These are phyloP conservation scores for Todiramphus chloris DNA, from an alignment of 2,113 vertebrate species.

Conservation along the genomic window DNA sequence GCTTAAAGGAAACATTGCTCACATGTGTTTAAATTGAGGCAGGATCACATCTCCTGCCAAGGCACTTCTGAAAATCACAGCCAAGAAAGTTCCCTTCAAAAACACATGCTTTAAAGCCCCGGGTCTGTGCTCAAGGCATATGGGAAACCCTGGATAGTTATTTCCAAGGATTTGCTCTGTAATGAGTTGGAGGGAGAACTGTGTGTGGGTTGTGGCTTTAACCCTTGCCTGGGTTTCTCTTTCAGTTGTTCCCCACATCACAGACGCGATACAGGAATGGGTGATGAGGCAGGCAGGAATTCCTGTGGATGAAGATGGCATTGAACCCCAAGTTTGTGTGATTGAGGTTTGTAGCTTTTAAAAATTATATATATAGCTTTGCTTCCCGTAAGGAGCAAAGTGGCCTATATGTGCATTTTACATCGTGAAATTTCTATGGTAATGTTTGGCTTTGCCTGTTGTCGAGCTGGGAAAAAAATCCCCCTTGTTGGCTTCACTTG, in stretches of 20 bases:
- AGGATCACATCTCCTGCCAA: conserved; percentile 10
- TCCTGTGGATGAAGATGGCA: conserved; percentile 89
- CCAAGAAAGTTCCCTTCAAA: background rate
- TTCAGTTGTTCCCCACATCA: conserved; percentile 96
- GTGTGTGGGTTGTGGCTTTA: background rate
- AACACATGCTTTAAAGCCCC: background rate
- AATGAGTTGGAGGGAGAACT: background rate
- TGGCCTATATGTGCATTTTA: accelerated
- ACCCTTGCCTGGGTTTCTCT: background rate
- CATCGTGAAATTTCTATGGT: background rate
- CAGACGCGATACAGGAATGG: conserved; percentile 98
- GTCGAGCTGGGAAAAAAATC: background rate
- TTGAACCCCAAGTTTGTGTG: conserved; percentile 95
- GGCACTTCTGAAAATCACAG: background rate
- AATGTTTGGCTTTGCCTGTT: background rate
- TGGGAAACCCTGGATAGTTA: background rate
- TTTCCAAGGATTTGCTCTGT: background rate
- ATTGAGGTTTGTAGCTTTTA: conserved; percentile 84
- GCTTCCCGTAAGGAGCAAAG: background rate
- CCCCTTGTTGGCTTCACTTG: background rate
- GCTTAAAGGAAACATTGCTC: background rate
- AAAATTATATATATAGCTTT: background rate
- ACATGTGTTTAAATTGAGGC: background rate
- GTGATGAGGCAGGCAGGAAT: conserved; percentile 91
- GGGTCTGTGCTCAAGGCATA: background rate